These are phyloP conservation scores for Crypturellus undulatus DNA, from an alignment of 2,113 vertebrate species.

Conservation along the genomic window DNA sequence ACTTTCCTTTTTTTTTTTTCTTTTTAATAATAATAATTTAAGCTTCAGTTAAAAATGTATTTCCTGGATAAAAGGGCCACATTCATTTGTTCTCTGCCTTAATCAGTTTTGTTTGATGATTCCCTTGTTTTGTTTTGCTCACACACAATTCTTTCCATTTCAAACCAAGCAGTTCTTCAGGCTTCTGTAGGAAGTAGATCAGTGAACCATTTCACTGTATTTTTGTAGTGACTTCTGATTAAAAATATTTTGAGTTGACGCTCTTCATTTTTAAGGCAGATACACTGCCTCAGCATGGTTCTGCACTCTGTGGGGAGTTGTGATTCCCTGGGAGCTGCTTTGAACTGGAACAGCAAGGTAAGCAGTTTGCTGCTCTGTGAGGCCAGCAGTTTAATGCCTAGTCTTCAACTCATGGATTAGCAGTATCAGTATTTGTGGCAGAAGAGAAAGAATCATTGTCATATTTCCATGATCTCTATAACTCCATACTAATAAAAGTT, in stretches of 20 bases:
- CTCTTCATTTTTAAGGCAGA: neutral
- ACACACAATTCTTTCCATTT: neutral
- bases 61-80: neutral
- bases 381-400: neutral
- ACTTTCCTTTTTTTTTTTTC: neutral
- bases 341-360: neutral
- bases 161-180: neutral
- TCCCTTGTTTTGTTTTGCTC: neutral
- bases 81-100: neutral
- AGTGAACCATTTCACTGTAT: neutral
- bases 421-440: neutral
- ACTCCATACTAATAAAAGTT: neutral
- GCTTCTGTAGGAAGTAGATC: neutral
- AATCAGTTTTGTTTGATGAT: neutral
- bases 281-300: neutral
- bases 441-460: neutral
- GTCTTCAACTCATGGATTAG: neutral
- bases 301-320: neutral
- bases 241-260: neutral
- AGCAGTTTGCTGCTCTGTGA: neutral
- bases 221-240: neutral
- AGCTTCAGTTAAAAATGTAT: neutral
- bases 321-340: neutral
- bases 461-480: neutral
- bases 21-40: neutral